Conservation (phyloP, 1,140 invertebrate species). For the Sweltsa coloradensis region DNA sequence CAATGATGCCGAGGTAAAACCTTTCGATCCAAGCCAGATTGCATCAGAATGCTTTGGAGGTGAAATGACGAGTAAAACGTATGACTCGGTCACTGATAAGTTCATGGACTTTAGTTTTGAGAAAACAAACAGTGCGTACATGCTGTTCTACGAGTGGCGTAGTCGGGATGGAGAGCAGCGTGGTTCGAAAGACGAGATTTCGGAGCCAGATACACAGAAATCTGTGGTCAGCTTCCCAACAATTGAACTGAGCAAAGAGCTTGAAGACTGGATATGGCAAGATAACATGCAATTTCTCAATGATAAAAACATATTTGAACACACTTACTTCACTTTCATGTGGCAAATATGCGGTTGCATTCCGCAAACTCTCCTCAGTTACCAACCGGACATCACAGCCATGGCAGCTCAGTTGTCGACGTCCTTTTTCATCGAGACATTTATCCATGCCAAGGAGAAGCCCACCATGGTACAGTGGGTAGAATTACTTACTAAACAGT, state of each 20-base stretch:
- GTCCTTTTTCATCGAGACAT: conserved; percentile 90
- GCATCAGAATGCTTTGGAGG: conserved; percentile 93
- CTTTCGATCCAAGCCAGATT: conserved; percentile 87
- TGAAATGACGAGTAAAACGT: conserved; percentile 94
- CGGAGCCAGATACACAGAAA: not conserved
- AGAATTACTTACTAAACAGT: conserved; percentile 86
- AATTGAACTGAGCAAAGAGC: conserved; percentile 56
- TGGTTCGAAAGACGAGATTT: conserved; percentile 13
- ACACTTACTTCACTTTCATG: conserved; percentile 93
- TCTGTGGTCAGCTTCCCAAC: conserved; percentile 14
- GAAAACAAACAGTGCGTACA: conserved; percentile 95
- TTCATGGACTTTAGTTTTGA: conserved; percentile 96
- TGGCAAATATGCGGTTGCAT: conserved; percentile 91
- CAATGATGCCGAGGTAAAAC: conserved; percentile 93
- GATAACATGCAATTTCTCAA: conserved; percentile 91
- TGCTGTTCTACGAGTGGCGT: conserved; percentile 87
- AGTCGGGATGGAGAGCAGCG: conserved; percentile 12
- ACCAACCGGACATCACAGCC: conserved; percentile 66
- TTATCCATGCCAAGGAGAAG: conserved; percentile 95
- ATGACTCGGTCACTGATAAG: conserved; percentile 90
- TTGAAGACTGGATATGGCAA: conserved; percentile 88
- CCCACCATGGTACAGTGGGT: conserved; percentile 96
- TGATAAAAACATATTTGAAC: conserved; percentile 92
- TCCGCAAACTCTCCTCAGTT: conserved; percentile 70
- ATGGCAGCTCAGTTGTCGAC: conserved; percentile 79